phyloP scores from a whole-genome alignment of 2,888 invertebrate species.

The Polydrusus tereticollis region DNA sequence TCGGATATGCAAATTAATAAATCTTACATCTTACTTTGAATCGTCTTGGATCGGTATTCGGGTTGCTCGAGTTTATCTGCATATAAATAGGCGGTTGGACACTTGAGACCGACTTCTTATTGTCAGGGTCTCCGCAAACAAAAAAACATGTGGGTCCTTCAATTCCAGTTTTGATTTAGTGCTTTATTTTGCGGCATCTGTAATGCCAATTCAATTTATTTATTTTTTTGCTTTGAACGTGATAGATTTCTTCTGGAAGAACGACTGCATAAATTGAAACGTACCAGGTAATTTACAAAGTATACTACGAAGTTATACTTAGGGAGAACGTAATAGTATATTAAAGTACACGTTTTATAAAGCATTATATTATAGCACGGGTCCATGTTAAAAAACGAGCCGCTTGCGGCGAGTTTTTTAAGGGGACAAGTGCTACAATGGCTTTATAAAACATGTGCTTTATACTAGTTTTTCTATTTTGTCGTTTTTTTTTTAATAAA shows the following conservation, averaged over 20 bases:
- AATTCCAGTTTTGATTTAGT: constrained; percentile 49
- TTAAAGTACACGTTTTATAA: too few species aligned
- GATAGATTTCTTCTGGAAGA: constrained; percentile 16
- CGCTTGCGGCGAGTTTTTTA: too few species aligned
- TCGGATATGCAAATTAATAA: constrained; percentile 67
- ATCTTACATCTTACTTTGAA: constrained; percentile 65
- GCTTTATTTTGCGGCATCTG: constrained; percentile 29
- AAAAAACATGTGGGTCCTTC: constrained; percentile 49
- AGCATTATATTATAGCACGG: too few species aligned
- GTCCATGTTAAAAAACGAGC: too few species aligned
- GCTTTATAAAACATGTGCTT: too few species aligned
- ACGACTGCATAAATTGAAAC: background rate
- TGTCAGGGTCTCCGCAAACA: constrained; percentile 44
- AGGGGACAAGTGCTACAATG: too few species aligned
- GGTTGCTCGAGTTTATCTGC: constrained; percentile 60
- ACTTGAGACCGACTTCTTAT: constrained; percentile 55
- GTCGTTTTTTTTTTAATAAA: too few species aligned
- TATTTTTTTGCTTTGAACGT: constrained; percentile 42
- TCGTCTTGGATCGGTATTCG: constrained; percentile 58
- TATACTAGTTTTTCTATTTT: too few species aligned
- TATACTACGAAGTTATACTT: too few species aligned
- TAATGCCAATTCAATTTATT: constrained; percentile 49
- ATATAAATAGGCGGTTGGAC: constrained; percentile 64
- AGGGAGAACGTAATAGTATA: too few species aligned
- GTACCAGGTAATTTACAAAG: too few species aligned